A percentile compares a stretch with the other conserved stretches of the same genome.
Evolutionary conservation across 2,888 invertebrate genomes (phyloP).

Genomic region (Latrodectus hesperus): DNA sequence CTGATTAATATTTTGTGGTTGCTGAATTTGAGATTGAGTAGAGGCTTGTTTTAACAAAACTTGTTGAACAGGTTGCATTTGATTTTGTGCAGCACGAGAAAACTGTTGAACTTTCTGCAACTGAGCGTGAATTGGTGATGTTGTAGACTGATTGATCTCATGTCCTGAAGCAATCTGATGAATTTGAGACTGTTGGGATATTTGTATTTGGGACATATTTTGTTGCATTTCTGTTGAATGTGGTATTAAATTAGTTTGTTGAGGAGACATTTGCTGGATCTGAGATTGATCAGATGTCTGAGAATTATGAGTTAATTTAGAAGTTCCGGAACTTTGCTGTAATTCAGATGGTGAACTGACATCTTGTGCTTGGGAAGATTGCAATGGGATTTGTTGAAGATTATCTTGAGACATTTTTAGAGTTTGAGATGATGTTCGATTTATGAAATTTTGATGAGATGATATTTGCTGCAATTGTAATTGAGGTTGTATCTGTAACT

Average conservation of each 20-base stretch:
- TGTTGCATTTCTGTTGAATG: constrained; percentile 4
- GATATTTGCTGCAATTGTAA: constrained; percentile 29
- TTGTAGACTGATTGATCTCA: constrained; percentile 41
- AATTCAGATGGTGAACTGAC: background rate
- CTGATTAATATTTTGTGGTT: constrained; percentile 31
- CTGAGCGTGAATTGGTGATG: constrained; percentile 50
- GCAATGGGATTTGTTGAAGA: background rate
- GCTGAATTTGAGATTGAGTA: constrained; percentile 26
- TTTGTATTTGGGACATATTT: constrained; percentile 18
- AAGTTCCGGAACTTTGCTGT: constrained; percentile 6
- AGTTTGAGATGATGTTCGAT: background rate
- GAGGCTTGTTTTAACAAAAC: constrained; percentile 45
- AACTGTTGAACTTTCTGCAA: constrained; percentile 38
- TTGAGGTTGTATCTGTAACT: constrained; percentile 35
- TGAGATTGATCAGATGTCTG: constrained; percentile 22
- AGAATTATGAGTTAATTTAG: constrained; percentile 5
- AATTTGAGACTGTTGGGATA: constrained; percentile 29
- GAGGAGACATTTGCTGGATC: constrained; percentile 25
- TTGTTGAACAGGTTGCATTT: constrained; percentile 43
- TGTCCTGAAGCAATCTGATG: constrained; percentile 20
- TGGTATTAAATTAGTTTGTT: constrained; percentile 3
- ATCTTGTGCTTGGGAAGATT: constrained; percentile 2
- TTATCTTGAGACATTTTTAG: background rate
- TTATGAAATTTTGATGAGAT: constrained; percentile 2
- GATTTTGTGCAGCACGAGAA: constrained; percentile 42